phyloP scores from a whole-genome alignment of 2,797 vertebrate genomes.

The Melanotaenia boesemani region DNA sequence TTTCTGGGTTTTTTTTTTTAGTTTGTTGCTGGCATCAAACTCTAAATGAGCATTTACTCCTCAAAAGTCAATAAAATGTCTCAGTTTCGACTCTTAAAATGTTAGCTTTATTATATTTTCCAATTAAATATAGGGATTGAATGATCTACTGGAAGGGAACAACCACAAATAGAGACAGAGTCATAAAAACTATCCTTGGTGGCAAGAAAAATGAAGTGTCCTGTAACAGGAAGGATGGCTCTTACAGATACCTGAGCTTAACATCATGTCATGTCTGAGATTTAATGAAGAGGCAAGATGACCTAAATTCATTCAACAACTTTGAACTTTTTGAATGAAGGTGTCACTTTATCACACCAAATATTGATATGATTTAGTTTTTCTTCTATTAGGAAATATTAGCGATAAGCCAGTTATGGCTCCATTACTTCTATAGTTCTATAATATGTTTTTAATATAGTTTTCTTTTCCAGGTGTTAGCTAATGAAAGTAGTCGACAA shows the following conservation, averaged over 20 bases:
- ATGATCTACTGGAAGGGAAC: background rate
- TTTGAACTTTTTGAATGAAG: background rate
- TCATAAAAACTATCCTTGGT: background rate
- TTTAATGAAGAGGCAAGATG: background rate
- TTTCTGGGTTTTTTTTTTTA: background rate
- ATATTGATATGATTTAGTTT: background rate
- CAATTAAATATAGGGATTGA: background rate
- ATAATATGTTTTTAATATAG: background rate
- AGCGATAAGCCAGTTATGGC: background rate
- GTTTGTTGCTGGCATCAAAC: background rate
- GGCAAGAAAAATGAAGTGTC: conserved; percentile 19
- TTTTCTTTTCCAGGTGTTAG: background rate
- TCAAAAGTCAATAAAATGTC: background rate
- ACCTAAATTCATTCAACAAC: background rate
- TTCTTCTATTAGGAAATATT: background rate
- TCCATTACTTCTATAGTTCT: background rate
- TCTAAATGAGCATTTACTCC: background rate
- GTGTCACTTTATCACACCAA: background rate
- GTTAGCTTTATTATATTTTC: background rate
- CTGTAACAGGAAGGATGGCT: background rate
- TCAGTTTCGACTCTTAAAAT: background rate
- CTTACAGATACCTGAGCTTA: conserved; percentile 3
- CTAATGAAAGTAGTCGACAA: background rate
- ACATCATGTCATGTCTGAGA: background rate
- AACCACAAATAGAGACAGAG: background rate